Evolutionary conservation across 2,797 vertebrate species (phyloP), one percentile per base, ranked within the genome.

Genomic region (Hoplostethus mediterraneus): DNA sequence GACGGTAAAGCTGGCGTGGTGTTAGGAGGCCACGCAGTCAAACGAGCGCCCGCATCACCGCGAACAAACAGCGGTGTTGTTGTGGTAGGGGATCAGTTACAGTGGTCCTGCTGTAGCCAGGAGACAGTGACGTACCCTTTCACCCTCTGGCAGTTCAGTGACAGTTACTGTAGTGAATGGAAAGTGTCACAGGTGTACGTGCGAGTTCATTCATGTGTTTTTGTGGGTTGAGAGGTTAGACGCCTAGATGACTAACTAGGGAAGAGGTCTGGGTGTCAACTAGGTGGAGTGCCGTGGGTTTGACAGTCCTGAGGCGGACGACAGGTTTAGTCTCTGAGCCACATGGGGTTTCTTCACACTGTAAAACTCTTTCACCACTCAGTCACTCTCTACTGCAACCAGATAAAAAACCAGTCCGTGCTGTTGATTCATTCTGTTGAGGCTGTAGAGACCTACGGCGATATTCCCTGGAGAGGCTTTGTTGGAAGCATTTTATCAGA

Each of bases 191-290:
- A 1, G 40, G n/a, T 40, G 25, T 38, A 25, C 51, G 36, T 70
- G 55, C 10, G 25, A 51, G 54, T 59, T 21, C 4, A 7, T 67
- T 42, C 58, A 21, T 36, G 42, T 53, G 28, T 52, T 36, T 63
- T 9, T 51, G 4, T 36, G 16, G 36, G 44, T 30, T 25, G 49
- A 56, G 3, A 55, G n/a, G n/a, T 3, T 14, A 38, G 60, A 38
- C 13, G 31, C 49, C 25, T 54, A 8, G 28, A 1, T 79, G 71
- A 79, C 63, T 82, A 73, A 67, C n/a, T 38, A 30, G 40, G 62
- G 47, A 4, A 0, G 5, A 58, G 60, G 51, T 36, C 13, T 1
- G 6, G 14, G 42, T 63, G 13, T 30, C 42, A 25, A 17, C 25
- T 14, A 56, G 56, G 36, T 52, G 66, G 47, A 44, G 1, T 11